Percentiles rank a stretch among this genome's conserved stretches.
These are phyloP conservation scores for Myocastor coypus DNA, from an alignment of 2,113 vertebrate genomes.

Conservation along the genomic window DNA sequence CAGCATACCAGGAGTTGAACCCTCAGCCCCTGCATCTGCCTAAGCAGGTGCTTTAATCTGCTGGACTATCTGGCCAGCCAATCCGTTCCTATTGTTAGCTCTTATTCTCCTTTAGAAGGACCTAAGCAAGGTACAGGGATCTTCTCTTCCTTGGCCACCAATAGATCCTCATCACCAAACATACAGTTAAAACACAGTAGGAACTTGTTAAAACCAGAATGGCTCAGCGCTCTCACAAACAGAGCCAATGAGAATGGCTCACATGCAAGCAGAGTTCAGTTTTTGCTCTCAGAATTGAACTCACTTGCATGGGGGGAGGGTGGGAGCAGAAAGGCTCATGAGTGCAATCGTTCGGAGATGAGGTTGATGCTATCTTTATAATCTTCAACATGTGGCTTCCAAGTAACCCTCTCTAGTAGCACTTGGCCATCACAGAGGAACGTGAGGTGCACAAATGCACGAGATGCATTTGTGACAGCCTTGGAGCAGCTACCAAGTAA, in stretches of 20 bases:
- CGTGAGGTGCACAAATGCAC: rapidly evolving
- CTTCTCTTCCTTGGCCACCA: neutral
- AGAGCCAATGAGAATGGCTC: neutral
- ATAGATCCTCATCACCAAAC: neutral
- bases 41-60: too few species aligned
- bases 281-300: neutral
- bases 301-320: neutral
- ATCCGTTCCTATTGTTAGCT: neutral
- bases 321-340: neutral
- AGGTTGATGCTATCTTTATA: neutral
- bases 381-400: neutral
- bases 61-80: too few species aligned
- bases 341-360: neutral
- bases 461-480: neutral
- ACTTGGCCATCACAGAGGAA: neutral
- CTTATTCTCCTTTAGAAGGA: neutral
- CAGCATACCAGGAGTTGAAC: too few species aligned
- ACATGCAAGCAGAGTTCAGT: neutral
- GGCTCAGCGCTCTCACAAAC: neutral
- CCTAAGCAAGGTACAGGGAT: neutral
- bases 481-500: neutral
- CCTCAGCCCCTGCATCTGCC: too few species aligned
- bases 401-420: neutral
- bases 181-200: neutral
- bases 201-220: neutral